A percentile compares a stretch with the other conserved stretches of the same genome.
These are phyloP conservation scores for Siphamia tubifer DNA, from an alignment of 2,113 vertebrate genomes.

Conservation along the genomic window DNA sequence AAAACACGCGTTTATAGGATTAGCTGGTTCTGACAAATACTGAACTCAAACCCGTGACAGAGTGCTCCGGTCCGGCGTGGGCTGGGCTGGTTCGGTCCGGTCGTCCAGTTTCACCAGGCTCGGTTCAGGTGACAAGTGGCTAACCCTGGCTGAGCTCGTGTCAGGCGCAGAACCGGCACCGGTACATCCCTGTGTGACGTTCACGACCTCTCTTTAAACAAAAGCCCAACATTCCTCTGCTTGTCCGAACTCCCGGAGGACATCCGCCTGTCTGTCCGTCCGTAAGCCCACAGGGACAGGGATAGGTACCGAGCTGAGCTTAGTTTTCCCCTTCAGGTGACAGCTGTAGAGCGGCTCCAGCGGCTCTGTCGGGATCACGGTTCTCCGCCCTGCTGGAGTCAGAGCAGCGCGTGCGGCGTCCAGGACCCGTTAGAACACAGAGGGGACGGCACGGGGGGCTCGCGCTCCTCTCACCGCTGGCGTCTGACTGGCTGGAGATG, in stretches of 20 bases:
- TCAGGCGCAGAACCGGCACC: not conserved
- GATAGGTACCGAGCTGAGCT: no score
- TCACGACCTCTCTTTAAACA: not conserved
- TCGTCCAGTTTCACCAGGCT: no score
- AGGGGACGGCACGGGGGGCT: constrained; percentile 7
- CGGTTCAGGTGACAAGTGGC: not conserved
- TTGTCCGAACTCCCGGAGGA: not conserved
- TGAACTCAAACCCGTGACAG: not conserved
- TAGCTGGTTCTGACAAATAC: not conserved
- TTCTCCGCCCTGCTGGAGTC: not conserved
- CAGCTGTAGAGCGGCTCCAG: not conserved
- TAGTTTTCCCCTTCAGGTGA: not conserved
- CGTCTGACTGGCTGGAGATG: constrained; percentile 42
- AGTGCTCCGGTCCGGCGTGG: no score
- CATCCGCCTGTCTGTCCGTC: not conserved
- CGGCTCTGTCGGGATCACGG: not conserved
- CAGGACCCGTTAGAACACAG: not conserved
- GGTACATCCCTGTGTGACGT: not conserved
- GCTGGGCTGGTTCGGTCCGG: no score
- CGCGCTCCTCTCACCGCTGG: constrained; percentile 49
- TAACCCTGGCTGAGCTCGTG: no score
- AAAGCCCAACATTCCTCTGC: not conserved
- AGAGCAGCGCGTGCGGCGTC: not conserved
- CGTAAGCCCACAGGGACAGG: not conserved
- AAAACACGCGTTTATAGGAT: not conserved